phyloP scores from a whole-genome alignment of 2,797 vertebrate genomes.

The Pseudochirops cupreus region DNA sequence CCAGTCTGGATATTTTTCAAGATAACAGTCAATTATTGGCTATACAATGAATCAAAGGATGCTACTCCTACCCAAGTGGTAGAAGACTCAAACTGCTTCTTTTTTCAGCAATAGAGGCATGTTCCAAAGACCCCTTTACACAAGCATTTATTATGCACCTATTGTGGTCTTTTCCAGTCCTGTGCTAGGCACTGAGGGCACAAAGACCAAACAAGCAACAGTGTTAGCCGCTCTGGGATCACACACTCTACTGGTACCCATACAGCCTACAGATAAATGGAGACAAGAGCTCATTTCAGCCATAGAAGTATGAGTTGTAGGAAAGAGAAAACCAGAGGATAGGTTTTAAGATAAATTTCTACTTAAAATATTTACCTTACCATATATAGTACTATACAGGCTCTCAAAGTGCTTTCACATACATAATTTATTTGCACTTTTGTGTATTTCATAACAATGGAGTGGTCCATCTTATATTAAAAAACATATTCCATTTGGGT shows the following conservation, averaged over 20 bases:
- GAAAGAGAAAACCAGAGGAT: not conserved
- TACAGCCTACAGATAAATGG: too few species aligned
- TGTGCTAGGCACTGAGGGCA: not conserved
- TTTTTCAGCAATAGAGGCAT: not conserved
- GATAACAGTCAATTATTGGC: not conserved
- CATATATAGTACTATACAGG: rapidly evolving
- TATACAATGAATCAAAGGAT: not conserved
- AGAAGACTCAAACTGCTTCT: not conserved
- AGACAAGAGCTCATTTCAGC: not conserved
- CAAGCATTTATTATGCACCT: not conserved
- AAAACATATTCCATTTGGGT: not conserved
- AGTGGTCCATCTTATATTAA: not conserved
- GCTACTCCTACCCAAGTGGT: not conserved
- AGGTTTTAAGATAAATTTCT: not conserved
- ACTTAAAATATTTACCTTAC: not conserved
- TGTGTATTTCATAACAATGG: rapidly evolving
- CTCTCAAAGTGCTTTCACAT: not conserved
- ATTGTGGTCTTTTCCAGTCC: not conserved
- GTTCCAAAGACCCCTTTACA: not conserved
- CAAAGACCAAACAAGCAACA: not conserved
- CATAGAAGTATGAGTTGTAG: not conserved
- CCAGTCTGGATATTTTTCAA: not conserved
- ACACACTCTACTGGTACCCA: not conserved
- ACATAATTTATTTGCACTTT: rapidly evolving
- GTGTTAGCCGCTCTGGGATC: not conserved